These are phyloP conservation scores for Mesorhabditis spiculigera DNA, from an alignment of 2,888 invertebrate genomes.

Conservation along the genomic window DNA sequence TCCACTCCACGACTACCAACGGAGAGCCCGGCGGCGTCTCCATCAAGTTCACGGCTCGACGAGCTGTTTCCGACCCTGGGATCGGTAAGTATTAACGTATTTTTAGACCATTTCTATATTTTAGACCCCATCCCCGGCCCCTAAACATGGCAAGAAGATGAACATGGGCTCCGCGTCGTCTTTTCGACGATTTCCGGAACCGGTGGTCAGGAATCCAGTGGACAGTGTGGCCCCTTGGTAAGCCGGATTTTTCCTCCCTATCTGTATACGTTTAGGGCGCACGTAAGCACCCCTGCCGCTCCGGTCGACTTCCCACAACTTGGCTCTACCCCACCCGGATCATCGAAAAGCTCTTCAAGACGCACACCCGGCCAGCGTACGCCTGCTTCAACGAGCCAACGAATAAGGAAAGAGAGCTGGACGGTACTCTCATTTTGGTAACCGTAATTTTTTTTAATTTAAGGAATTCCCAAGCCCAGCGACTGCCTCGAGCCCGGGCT, in stretches of 20 bases:
- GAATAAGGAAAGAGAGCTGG: neutral
- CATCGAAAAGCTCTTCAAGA: neutral
- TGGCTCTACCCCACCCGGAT: neutral
- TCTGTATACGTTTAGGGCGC: neutral
- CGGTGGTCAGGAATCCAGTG: neutral
- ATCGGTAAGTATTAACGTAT: neutral
- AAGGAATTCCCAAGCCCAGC: too few species aligned
- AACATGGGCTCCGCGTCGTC: neutral
- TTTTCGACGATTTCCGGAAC: neutral
- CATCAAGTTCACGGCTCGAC: neutral
- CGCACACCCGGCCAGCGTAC: neutral
- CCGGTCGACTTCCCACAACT: too few species aligned
- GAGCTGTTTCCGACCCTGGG: neutral
- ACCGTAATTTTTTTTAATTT: too few species aligned
- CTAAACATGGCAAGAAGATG: neutral
- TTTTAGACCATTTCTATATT: neutral
- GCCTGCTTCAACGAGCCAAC: neutral
- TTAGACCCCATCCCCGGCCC: neutral
- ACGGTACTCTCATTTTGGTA: too few species aligned
- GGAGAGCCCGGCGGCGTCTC: neutral
- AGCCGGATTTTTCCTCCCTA: neutral
- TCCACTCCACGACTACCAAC: too few species aligned
- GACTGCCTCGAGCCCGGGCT: neutral
- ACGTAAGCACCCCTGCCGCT: neutral
- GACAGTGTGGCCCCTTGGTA: conserved; percentile 5